phyloP scores from a whole-genome alignment of 92 coral and sea anemone species.

The Paramuricea clavata region DNA sequence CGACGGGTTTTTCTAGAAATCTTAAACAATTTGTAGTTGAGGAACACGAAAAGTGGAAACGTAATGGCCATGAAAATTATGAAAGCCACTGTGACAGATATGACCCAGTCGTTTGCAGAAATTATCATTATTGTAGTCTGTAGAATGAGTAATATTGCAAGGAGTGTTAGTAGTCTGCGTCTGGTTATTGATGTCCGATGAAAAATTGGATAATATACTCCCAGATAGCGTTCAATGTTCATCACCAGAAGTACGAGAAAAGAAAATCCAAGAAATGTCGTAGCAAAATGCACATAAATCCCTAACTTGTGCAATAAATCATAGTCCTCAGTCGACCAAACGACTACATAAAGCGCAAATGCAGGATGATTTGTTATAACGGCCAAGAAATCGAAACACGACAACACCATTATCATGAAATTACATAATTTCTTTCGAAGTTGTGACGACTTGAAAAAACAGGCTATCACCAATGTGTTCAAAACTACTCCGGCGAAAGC shows the following conservation, averaged over 20 bases:
- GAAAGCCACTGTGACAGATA: neutral
- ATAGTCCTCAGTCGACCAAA: too few species aligned
- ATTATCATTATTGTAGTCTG: neutral
- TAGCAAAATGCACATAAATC: too few species aligned
- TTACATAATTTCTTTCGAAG: conserved; percentile 1
- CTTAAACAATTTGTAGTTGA: too few species aligned
- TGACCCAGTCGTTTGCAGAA: neutral
- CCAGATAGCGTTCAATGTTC: too few species aligned
- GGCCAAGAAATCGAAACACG: neutral
- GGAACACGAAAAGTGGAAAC: neutral
- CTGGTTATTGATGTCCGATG: too few species aligned
- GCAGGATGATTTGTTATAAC: neutral
- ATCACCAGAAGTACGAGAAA: too few species aligned
- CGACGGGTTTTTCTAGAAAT: too few species aligned
- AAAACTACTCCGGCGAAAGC: neutral
- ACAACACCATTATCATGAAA: neutral
- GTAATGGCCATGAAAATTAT: neutral
- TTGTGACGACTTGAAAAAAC: neutral
- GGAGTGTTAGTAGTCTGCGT: too few species aligned
- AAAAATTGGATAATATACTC: too few species aligned
- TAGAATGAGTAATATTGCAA: neutral
- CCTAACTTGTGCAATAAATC: too few species aligned
- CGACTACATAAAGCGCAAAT: neutral
- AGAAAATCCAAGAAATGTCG: too few species aligned
- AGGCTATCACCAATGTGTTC: neutral